Evolutionary conservation across 2,113 vertebrate genomes (phyloP), one percentile per base, ranked within the genome.

Genomic region (Diglossa brunneiventris): DNA sequence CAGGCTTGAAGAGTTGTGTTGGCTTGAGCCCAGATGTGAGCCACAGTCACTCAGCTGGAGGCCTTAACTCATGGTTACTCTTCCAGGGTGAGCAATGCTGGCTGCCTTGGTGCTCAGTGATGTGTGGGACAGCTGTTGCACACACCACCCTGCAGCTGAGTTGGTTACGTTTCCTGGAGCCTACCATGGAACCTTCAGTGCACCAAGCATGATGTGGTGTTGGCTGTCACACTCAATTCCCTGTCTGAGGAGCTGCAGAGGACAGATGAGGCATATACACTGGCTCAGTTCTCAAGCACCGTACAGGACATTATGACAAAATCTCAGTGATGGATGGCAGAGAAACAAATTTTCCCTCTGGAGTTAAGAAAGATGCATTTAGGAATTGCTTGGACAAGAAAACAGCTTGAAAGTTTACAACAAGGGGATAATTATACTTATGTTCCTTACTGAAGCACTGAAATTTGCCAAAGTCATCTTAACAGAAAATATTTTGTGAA

Each of bases 161-260:
- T n/a, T 76, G 41, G 31, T 61, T 53, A 6, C 1, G 18, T 52
- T 75, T 62, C 30, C 28, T 70, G 35, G 17, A 66, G 22, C 20
- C 63, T 53, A 26, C 28, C 39, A 24, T 61, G 13, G 31, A 6
- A 2, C 20, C 52, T 59, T 63, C 50, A 19, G 30, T 23, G 24
- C 11, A 30, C 13, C 31, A 10, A 7, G 10, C 0, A 2, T 6
- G 4, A 8, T 46, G 17, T 46, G 24, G 7, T 3, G 1, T 35
- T 30, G 10, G 6, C 16, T n/a, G 37, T 35, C 22, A 9, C 0
- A 0, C 18, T 26, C 4, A 18, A 0, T 50, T 75, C 2, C 1
- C 23, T 31, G 16, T 73, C 23, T 70, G 47, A 75, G 15, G 5
- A 75, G 41, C 23, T 35, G 47, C 52, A 55, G 35, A 68, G 52